phyloP scores from a whole-genome alignment of 2,888 invertebrate genomes.

The Harpagoxenus sublaevis region DNA sequence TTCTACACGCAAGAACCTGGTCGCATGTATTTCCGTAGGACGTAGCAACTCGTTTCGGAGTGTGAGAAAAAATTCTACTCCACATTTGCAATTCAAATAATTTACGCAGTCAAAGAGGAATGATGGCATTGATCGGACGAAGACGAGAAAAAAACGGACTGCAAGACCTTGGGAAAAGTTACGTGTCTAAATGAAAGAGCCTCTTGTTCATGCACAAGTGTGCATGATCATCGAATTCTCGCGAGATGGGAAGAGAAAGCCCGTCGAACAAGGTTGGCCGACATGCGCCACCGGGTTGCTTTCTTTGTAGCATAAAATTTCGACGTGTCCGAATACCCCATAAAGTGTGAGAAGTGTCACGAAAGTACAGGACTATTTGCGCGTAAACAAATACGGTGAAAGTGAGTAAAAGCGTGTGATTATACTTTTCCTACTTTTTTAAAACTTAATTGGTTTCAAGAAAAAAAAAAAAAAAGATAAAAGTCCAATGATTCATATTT shows the following conservation, averaged over 20 bases:
- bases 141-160: neutral
- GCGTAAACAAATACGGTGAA: constrained; percentile 57
- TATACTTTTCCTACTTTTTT: too few species aligned
- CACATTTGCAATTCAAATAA: constrained; percentile 29
- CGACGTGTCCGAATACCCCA: constrained; percentile 45
- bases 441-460: neutral
- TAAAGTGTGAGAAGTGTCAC: constrained; percentile 4
- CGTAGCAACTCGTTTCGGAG: neutral
- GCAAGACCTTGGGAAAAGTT: constrained; percentile 53
- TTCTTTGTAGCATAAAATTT: constrained; percentile 56
- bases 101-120: neutral
- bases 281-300: constrained; percentile 38
- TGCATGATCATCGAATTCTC: constrained; percentile 45
- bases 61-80: neutral
- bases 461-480: neutral
- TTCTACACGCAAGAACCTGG: neutral
- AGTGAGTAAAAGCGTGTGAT: constrained; percentile 52
- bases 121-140: neutral
- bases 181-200: constrained; percentile 38
- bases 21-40: neutral
- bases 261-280: constrained; percentile 64
- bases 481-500: neutral
- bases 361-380: constrained; percentile 9
- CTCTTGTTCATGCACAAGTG: constrained; percentile 17
- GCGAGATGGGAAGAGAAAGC: constrained; percentile 63